A percentile compares a stretch with the other conserved stretches of the same genome.
Evolutionary conservation across 2,888 invertebrate genomes (phyloP).

Genomic region (Lordiphosa andalusiaca): DNA sequence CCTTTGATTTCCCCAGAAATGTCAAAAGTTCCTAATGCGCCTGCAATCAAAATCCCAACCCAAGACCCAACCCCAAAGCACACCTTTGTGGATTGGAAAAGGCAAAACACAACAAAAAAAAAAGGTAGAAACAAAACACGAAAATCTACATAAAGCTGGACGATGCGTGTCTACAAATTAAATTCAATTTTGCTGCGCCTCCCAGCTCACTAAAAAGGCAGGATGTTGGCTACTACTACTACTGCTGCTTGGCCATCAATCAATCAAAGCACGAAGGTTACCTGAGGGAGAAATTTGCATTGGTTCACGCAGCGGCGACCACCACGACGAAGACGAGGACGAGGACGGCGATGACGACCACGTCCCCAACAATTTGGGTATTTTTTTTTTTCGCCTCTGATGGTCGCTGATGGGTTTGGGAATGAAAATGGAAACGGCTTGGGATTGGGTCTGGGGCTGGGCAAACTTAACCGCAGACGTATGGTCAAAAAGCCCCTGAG

Average conservation of each 20-base stretch:
- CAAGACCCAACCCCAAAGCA: conserved; percentile 24
- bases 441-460: conserved; percentile 19
- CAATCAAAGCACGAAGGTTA: conserved; percentile 73
- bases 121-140: conserved; percentile 3
- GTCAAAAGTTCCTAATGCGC: conserved; percentile 67
- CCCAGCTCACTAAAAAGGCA: conserved; percentile 10
- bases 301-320: conserved; percentile 58
- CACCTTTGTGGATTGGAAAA: conserved; percentile 30
- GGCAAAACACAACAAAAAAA: conserved; percentile 12
- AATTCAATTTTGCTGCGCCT: conserved; percentile 62
- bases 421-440: conserved; percentile 31
- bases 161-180: conserved; percentile 68
- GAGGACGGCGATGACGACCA: conserved; percentile 9
- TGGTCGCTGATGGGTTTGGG: conserved; percentile 23
- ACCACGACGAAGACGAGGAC: conserved; percentile 15
- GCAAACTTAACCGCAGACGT: conserved; percentile 71
- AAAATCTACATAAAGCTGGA: conserved; percentile 55
- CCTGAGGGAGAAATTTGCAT: conserved; percentile 72
- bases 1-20: conserved; percentile 68
- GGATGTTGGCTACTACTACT: conserved; percentile 36
- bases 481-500: conserved; percentile 67
- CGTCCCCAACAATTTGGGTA: conserved; percentile 67
- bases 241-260: conserved; percentile 58
- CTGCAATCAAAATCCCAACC: conserved; percentile 48
- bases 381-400: conserved; percentile 7